Evolutionary conservation across 2,888 invertebrate genomes (phyloP).

Genomic region (Pterostichus madidus): DNA sequence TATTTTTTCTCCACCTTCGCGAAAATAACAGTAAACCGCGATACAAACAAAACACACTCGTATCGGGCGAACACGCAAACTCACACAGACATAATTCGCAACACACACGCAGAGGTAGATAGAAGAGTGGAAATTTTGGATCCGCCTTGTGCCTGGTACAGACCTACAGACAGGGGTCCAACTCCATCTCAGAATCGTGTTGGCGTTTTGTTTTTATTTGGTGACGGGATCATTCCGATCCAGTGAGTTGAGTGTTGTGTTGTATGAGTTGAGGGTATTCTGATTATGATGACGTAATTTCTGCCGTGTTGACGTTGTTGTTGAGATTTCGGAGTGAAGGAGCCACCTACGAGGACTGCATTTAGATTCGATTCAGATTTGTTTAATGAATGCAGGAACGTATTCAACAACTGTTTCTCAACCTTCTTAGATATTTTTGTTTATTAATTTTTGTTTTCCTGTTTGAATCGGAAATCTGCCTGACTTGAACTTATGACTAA

Average conservation of each 20-base stretch:
- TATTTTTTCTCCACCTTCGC: slow-evolving; percentile 63
- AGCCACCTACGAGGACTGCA: slow-evolving; percentile 32
- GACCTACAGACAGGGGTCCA: slow-evolving; percentile 13
- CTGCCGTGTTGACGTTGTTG: slow-evolving; percentile 3
- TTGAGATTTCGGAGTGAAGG: not conserved
- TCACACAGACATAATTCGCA: slow-evolving; percentile 28
- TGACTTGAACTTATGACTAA: no score
- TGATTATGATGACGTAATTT: slow-evolving; percentile 34
- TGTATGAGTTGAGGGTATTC: slow-evolving; percentile 13
- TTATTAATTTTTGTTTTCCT: no score
- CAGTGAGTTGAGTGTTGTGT: slow-evolving; percentile 16
- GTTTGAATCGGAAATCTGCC: no score
- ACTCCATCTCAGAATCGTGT: not conserved
- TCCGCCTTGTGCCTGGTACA: slow-evolving; percentile 31
- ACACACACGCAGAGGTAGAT: slow-evolving; percentile 3
- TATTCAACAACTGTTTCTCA: not conserved
- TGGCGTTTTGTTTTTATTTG: slow-evolving; percentile 37
- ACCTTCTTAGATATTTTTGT: no score
- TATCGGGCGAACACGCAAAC: slow-evolving; percentile 25
- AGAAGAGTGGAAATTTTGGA: slow-evolving; percentile 23
- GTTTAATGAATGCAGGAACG: slow-evolving; percentile 12
- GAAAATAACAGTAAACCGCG: slow-evolving; percentile 63
- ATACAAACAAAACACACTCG: slow-evolving; percentile 51
- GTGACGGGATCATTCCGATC: slow-evolving; percentile 22
- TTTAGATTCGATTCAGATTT: slow-evolving; percentile 22